phyloP scores from a whole-genome alignment of 2,113 vertebrate genomes.

The Solea senegalensis region DNA sequence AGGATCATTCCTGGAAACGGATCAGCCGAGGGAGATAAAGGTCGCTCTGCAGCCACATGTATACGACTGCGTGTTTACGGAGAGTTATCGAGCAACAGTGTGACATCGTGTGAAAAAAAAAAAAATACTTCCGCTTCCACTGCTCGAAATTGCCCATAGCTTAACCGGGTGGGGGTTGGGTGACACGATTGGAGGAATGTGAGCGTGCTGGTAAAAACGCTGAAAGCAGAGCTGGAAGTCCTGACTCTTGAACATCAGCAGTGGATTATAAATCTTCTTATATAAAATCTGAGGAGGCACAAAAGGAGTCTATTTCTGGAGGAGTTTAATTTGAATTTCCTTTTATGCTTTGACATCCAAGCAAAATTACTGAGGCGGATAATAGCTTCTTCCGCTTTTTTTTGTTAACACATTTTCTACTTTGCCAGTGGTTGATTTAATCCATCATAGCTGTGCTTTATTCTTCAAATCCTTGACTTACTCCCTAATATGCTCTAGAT shows the following conservation, averaged over 20 bases:
- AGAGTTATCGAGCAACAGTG: slow-evolving; percentile 59
- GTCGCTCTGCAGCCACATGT: slow-evolving; percentile 34
- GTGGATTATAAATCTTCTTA: slow-evolving; percentile 48
- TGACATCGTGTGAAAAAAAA: slow-evolving; percentile 47
- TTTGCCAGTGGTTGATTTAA: slow-evolving; percentile 37
- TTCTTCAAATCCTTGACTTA: slow-evolving; percentile 32
- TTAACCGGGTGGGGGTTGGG: slow-evolving; percentile 7
- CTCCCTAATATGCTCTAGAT: slow-evolving; percentile 8
- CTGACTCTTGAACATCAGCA: slow-evolving; percentile 46
- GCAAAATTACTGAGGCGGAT: slow-evolving; percentile 36
- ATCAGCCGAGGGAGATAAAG: slow-evolving; percentile 63
- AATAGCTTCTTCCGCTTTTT: slow-evolving; percentile 6
- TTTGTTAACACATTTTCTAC: slow-evolving; percentile 1
- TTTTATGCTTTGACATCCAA: slow-evolving; percentile 40
- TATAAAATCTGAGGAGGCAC: slow-evolving; percentile 28
- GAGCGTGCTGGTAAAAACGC: not conserved
- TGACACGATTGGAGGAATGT: slow-evolving; percentile 33
- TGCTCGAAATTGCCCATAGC: slow-evolving; percentile 44
- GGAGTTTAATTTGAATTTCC: slow-evolving; percentile 50
- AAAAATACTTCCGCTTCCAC: slow-evolving; percentile 33
- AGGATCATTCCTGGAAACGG: slow-evolving; percentile 72
- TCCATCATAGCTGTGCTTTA: slow-evolving; percentile 26
- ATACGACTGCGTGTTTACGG: slow-evolving; percentile 36
- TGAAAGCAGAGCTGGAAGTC: slow-evolving; percentile 33
- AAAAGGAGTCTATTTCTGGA: slow-evolving; percentile 51